phyloP scores from a whole-genome alignment of 2,113 vertebrate genomes.

The Uropsilus gracilis region DNA sequence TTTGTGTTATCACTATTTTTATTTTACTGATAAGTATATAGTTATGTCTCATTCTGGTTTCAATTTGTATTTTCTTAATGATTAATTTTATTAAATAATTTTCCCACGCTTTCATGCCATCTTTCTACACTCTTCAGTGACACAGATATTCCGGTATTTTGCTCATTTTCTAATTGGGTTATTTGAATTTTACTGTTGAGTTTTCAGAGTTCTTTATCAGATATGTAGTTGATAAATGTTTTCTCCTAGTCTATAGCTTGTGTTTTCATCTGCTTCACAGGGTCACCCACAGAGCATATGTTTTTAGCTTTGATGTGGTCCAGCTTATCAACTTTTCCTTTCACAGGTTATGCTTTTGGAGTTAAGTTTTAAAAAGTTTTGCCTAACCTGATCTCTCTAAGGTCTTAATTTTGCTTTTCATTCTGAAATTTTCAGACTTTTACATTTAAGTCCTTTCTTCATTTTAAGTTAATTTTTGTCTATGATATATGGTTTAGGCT shows the following conservation, averaged over 20 bases:
- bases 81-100: neutral
- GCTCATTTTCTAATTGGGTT: neutral
- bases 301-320: neutral
- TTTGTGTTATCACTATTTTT: neutral
- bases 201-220: neutral
- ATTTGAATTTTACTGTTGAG: neutral
- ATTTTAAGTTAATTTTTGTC: constrained; percentile 30
- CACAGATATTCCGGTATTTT: neutral
- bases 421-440: neutral
- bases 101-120: neutral
- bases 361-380: constrained; percentile 22
- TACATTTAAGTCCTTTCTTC: neutral
- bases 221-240: neutral
- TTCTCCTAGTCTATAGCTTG: neutral
- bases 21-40: neutral
- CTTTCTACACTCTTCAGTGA: neutral
- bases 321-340: neutral
- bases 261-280: neutral
- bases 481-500: neutral
- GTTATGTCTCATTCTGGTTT: neutral
- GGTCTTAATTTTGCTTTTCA: neutral
- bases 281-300: neutral
- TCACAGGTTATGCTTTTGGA: neutral
- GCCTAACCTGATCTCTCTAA: neutral
- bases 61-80: neutral